Percentiles rank a stretch among this genome's conserved stretches.
These are phyloP conservation scores for Oriolus oriolus DNA, from an alignment of 2,113 vertebrate species.

Conservation along the genomic window DNA sequence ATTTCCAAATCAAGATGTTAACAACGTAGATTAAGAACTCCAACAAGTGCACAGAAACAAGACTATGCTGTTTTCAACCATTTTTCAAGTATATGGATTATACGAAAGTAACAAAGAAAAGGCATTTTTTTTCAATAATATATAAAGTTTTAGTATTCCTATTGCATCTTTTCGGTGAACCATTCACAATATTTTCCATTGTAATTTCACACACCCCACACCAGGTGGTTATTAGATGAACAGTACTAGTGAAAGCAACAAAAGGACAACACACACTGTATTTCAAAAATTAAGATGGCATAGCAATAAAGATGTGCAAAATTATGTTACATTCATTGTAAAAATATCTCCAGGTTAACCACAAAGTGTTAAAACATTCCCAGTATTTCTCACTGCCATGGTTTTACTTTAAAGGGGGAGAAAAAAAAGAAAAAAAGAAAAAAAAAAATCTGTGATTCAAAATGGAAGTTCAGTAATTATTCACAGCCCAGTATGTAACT, in stretches of 20 bases:
- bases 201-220: neutral
- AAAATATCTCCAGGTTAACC: neutral
- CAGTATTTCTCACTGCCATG: neutral
- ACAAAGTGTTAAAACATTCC: neutral
- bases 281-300: neutral
- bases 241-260: neutral
- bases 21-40: neutral
- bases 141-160: neutral
- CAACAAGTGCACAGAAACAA: neutral
- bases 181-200: neutral
- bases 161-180: neutral
- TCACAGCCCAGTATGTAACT: neutral
- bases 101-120: slow-evolving; percentile 1
- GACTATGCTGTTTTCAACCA: neutral
- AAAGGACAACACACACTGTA: neutral
- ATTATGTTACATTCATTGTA: neutral
- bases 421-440: too few relatives aligned
- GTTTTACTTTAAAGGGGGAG: neutral
- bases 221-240: neutral
- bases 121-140: neutral
- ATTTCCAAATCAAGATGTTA: slow-evolving; percentile 20
- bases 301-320: neutral
- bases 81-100: neutral
- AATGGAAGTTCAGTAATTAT: neutral
- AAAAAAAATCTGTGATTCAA: neutral